Base-by-base conservation (phyloP, 2,888 invertebrate genomes). In the Branchipolynoe longqiensis region DNA sequence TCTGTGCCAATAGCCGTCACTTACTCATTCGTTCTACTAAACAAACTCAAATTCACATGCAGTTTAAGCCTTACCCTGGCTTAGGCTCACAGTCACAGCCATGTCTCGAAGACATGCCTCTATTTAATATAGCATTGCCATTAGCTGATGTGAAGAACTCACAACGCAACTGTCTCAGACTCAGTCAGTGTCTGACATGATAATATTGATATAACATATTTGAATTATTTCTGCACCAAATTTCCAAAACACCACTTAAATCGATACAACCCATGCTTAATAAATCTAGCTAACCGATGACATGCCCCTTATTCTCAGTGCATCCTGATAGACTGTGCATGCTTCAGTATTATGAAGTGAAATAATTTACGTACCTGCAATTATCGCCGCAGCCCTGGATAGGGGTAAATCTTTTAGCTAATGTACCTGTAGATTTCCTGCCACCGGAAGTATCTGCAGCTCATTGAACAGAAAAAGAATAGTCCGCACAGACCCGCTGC, bases 331-430 rank as follows among this genome's bases (percentile, higher is more conserved):
- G 38, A 36, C 33, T 33, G 22, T 69, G 36, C 36, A 33, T 4
- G 38, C 18, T 38, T 33, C 69, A 38, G 33, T 69, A 69, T 36
- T 69, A 69, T 69, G 38, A 69, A 33, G 2, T 33, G 38, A 69
- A 69, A 69, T 69, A 69, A 33, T 38, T 18, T 36, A 36, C 69
- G 33, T 69, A 36, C 69, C 69, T 69, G 8, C 38, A 38, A 69
- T 69, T 69, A 36, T 69, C 69, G n/a, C n/a, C n/a, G n/a, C n/a
- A n/a, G n/a, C n/a, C n/a, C n/a, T n/a, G n/a, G n/a, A n/a, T n/a
- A n/a, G n/a, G n/a, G n/a, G n/a, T n/a, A n/a, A n/a, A n/a, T 69
- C 36, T 33, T 36, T 22, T 14, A 69, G 36, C 69, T 33, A 38
- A 69, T 36, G 69, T 38, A 38, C 25, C 14, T 22, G 33, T 33